Percentiles rank a stretch among this genome's conserved stretches.
Evolutionary conservation across 2,797 vertebrate species (phyloP).

Genomic region (Psittacula derbiana): DNA sequence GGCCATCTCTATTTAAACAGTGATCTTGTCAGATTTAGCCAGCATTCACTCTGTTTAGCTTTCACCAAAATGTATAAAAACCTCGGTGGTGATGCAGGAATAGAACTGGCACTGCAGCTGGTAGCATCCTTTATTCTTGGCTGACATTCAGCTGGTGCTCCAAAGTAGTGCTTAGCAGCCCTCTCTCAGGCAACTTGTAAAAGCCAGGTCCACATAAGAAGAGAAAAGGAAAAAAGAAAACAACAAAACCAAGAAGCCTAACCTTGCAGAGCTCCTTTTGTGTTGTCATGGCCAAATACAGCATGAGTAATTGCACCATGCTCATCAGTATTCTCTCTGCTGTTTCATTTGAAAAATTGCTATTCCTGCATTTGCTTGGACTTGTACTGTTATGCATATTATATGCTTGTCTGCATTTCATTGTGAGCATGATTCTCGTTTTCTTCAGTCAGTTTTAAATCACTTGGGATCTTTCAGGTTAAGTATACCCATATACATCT

Average conservation of each 20-base stretch:
- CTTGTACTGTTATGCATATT: background rate
- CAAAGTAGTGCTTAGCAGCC: fast-evolving
- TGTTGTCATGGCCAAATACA: background rate
- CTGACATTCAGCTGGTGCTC: background rate
- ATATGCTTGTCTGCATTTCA: background rate
- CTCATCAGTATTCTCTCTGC: background rate
- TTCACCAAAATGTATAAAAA: background rate
- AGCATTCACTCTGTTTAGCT: background rate
- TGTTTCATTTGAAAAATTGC: slow-evolving; percentile 10
- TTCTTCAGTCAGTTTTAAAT: background rate
- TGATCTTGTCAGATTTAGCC: background rate
- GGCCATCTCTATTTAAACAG: background rate
- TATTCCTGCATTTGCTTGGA: background rate
- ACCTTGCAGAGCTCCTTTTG: background rate
- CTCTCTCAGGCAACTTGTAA: background rate
- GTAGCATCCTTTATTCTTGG: background rate
- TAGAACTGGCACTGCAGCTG: background rate
- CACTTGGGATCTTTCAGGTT: background rate
- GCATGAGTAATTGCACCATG: background rate
- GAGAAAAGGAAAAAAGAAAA: background rate
- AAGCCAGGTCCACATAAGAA: background rate
- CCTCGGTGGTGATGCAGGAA: background rate
- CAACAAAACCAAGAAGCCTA: background rate
- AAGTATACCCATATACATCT: background rate
- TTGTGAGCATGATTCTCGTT: background rate